These are phyloP conservation scores for Cephus pygmeus DNA, from an alignment of 2,888 invertebrate species.

Conservation along the genomic window DNA sequence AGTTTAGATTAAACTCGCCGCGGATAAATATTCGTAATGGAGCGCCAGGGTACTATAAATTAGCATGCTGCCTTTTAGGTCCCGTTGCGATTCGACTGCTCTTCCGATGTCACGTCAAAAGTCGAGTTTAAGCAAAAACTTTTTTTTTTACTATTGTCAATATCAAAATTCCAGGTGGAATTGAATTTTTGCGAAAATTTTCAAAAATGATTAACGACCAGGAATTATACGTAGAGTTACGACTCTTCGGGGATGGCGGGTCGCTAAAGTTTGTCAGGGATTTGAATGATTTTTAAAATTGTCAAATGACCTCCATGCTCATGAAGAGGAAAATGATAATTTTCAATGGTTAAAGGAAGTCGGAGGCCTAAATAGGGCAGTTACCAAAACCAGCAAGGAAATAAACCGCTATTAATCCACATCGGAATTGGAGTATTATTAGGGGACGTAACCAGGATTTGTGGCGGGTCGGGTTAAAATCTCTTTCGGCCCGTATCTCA, in stretches of 20 bases:
- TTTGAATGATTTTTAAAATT: neutral
- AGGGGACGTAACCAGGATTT: conserved; percentile 63
- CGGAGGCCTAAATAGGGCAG: neutral
- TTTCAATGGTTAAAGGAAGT: neutral
- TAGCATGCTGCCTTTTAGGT: conserved; percentile 61
- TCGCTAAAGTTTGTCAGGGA: neutral
- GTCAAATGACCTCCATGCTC: neutral
- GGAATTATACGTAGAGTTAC: neutral
- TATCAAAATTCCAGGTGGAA: neutral
- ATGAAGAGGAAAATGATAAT: neutral
- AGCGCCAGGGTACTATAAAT: conserved; percentile 66
- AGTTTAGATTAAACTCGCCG: conserved; percentile 67
- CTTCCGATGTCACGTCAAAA: conserved; percentile 2
- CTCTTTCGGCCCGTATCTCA: conserved; percentile 58
- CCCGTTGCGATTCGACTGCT: conserved; percentile 14
- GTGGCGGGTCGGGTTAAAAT: conserved; percentile 61
- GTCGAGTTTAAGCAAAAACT: neutral
- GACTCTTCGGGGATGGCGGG: neutral
- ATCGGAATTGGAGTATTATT: conserved; percentile 66
- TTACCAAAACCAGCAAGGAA: conserved; percentile 34
- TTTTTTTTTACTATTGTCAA: neutral
- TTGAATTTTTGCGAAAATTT: neutral
- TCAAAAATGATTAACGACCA: neutral
- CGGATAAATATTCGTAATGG: conserved; percentile 67
- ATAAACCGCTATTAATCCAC: conserved; percentile 66